Evolutionary conservation across 2,113 vertebrate genomes (phyloP).

Genomic region (Plectropomus leopardus): DNA sequence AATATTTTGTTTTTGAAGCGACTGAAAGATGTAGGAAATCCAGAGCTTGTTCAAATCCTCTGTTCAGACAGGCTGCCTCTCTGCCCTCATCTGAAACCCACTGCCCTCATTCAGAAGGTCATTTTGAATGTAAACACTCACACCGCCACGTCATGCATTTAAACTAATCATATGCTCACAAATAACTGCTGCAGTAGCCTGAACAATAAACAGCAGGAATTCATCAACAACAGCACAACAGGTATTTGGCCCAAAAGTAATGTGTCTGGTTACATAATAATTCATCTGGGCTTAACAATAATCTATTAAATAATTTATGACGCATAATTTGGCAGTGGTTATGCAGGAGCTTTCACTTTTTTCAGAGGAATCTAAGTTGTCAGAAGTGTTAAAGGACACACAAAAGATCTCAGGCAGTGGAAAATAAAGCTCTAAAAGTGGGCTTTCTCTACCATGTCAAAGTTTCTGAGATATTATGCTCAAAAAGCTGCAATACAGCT

Average conservation of each 20-base stretch:
- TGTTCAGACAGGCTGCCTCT: not conserved
- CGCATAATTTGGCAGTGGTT: not conserved
- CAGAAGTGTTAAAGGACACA: not conserved
- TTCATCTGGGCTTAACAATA: not conserved
- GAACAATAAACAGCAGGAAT: constrained; percentile 30
- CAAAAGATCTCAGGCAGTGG: not conserved
- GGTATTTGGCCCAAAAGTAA: not conserved
- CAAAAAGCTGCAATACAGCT: not conserved
- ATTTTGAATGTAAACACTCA: not conserved
- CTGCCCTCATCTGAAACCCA: not conserved
- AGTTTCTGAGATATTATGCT: not conserved
- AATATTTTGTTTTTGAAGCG: not conserved
- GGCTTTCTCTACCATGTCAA: not conserved
- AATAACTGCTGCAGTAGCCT: not conserved
- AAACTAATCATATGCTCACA: constrained; percentile 3
- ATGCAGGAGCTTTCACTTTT: not conserved
- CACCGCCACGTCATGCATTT: not conserved
- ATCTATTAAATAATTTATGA: constrained; percentile 19
- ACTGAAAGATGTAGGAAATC: not conserved
- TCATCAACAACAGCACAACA: constrained; percentile 10
- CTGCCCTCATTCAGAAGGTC: not conserved
- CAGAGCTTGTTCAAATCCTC: not conserved
- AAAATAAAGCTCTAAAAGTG: not conserved
- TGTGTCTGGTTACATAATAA: constrained; percentile 21
- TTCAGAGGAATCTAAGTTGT: not conserved